Evolutionary conservation across 1,140 invertebrate genomes (phyloP), one percentile per base, ranked within the genome.

Genomic region (Ips typographus): DNA sequence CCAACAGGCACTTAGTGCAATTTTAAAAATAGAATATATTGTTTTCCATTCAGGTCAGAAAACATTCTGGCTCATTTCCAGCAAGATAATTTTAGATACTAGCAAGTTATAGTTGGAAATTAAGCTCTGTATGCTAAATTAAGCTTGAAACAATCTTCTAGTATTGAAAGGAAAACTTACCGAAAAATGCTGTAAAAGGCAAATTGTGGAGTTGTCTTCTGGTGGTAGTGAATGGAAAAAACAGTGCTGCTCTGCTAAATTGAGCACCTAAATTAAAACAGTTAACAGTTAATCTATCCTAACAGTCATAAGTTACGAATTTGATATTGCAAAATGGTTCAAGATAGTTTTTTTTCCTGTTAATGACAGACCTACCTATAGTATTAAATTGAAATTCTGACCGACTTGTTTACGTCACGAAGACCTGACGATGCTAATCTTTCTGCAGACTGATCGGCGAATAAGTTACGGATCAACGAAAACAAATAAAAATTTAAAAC

Each of bases 51-150:
- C 58, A 44, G 57, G 64, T 70, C 68, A 70, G 65, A 67, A 73
- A 53, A 8, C 47, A 65, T 70, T 74, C 71, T 75, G 74, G 74
- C 59, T 40, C 22, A 47, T 61, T 42, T 74, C 74, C 74, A 75
- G 69, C 1, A 62, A 75, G 74, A 74, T 75, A 75, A 72, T 69
- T 75, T 70, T 75, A 74, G 73, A 68, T 72, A 22, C 3, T 49
- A 49, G 6, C 22, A 49, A 49, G 44, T 3, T 49, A 22, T 49
- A 3, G 6, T 49, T 49, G 6, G 7, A 49, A 49, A 49, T 8
- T 22, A 6, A 49, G 44, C 44, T 49, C 22, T 49, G 44, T 6
- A 22, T 6, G 7, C 44, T 8, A 49, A 49, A 6, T 49, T 49
- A 49, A 22, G 7, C 7, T 22, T 49, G 22, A 22, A 22, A 22